Evolutionary conservation across 1,140 invertebrate genomes (phyloP), one percentile per base, ranked within the genome.

Genomic region (Pinna nobilis): DNA sequence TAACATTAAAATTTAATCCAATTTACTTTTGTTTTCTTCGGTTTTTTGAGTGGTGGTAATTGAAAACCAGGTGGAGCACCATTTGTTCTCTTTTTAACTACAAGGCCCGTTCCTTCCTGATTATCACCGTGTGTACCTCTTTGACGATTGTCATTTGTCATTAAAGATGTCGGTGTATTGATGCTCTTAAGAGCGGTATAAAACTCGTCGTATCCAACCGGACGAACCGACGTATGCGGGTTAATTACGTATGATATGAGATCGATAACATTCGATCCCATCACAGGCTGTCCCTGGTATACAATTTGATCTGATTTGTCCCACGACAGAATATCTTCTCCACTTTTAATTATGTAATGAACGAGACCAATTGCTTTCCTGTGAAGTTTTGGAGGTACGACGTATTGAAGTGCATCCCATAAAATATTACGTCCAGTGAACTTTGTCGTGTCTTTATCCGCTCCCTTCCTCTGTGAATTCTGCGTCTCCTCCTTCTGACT

Each of bases 211-310:
- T 37, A 57, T 47, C 59, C 69, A 18, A 41, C 32, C 18, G 60
- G 69, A 28, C 49, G 25, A 35, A 23, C 15, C 35, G 5, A 20
- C 20, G 41, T 7, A n/a, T 32, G 28, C 5, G 23, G 23, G 25
- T 18, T 55, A 13, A 65, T n/a, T 41, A n/a, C 47, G 51, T 72
- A 28, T 25, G 35, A 57, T 32, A 72, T 33, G n/a, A 72, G 39
- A 65, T 72, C 70, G 9, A 53, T 57, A 11, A 72, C 37, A 39
- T 72, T 60, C 23, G 44, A 57, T 35, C 32, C 60, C 13, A 39
- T n/a, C 7, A 72, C 35, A 13, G 25, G 33, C 23, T 72, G 15
- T 28, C 61, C 61, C 13, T 55, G 25, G 33, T 49, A 30, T 35
- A 55, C 44, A 15, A 71, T 32, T 53, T 64, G 25, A 30, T 60